Percentiles rank a stretch among this genome's conserved stretches.
phyloP scores from a whole-genome alignment of 2,888 invertebrate genomes.

The Hyles lineata region DNA sequence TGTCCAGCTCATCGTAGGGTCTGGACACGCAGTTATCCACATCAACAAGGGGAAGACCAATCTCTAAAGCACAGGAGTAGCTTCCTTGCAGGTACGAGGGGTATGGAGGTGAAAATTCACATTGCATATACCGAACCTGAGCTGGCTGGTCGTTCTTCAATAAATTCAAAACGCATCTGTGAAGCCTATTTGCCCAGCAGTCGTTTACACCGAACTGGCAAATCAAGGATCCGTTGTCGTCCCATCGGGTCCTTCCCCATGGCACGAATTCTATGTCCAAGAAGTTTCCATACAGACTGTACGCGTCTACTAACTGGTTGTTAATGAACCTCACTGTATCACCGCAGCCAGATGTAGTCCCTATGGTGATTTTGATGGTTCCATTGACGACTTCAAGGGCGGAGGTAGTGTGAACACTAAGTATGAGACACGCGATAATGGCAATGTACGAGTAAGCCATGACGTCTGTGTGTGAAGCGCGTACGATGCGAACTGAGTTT shows the following conservation, averaged over 20 bases:
- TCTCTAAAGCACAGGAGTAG: constrained; percentile 61
- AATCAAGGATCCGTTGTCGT: constrained; percentile 50
- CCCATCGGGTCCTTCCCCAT: constrained; percentile 70
- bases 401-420: constrained; percentile 39
- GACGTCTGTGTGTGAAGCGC: constrained; percentile 37
- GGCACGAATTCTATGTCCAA: constrained; percentile 73
- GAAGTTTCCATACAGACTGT: constrained; percentile 59
- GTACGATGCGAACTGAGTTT: constrained; percentile 40
- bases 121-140: constrained; percentile 69
- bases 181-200: constrained; percentile 75
- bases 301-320: constrained; percentile 57
- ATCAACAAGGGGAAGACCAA: constrained; percentile 60
- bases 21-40: constrained; percentile 65
- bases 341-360: constrained; percentile 67
- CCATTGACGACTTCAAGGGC: constrained; percentile 61
- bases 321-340: constrained; percentile 66
- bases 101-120: constrained; percentile 64
- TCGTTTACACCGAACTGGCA: constrained; percentile 67
- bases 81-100: constrained; percentile 55
- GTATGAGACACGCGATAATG: constrained; percentile 38
- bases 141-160: constrained; percentile 61
- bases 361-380: constrained; percentile 65
- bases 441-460: constrained; percentile 46
- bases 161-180: constrained; percentile 68
- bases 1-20: constrained; percentile 56